A percentile compares a stretch with the other conserved stretches of the same genome.
Conservation (phyloP, 1,140 invertebrate species). For the Sycophaga agraensis region DNA sequence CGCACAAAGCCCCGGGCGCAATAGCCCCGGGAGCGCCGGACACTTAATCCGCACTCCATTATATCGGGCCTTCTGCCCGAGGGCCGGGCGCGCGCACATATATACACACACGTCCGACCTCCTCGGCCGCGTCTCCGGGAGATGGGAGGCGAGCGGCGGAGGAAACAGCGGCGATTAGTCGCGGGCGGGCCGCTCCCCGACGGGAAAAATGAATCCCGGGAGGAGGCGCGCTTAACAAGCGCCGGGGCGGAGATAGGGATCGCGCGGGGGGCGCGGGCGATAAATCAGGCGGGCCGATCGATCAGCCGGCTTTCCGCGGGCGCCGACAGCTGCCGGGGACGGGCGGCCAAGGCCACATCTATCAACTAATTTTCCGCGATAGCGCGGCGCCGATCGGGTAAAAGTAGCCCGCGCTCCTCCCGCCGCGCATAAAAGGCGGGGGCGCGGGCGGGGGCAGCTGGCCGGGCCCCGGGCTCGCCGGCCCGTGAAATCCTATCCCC, state of each 20-base stretch:
- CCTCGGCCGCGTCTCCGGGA: neutral
- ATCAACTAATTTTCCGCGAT: slow-evolving; percentile 11
- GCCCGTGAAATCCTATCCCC: slow-evolving; percentile 29
- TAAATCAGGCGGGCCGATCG: slow-evolving; percentile 15
- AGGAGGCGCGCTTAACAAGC: no score
- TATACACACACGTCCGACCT: neutral
- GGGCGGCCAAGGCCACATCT: slow-evolving; percentile 11
- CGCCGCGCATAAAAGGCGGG: neutral
- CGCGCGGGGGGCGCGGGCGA: no score
- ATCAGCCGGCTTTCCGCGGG: slow-evolving; percentile 5
- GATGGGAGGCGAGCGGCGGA: no score
- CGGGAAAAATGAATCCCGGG: no score
- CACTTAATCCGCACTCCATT: slow-evolving; percentile 30
- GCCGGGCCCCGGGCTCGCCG: neutral
- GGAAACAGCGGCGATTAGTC: no score
- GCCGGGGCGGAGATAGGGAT: no score
- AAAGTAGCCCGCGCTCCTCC: neutral
- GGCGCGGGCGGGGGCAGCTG: neutral
- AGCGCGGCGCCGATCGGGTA: no score
- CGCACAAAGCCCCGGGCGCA: no score
- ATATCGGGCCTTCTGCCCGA: slow-evolving; percentile 7
- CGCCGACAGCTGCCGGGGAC: neutral
- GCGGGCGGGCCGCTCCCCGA: no score
- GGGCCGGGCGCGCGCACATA: no score
- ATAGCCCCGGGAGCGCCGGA: slow-evolving; percentile 24